Evolutionary conservation across 2,888 invertebrate species (phyloP), one percentile per base, ranked within the genome.

Genomic region (Busseola fusca): DNA sequence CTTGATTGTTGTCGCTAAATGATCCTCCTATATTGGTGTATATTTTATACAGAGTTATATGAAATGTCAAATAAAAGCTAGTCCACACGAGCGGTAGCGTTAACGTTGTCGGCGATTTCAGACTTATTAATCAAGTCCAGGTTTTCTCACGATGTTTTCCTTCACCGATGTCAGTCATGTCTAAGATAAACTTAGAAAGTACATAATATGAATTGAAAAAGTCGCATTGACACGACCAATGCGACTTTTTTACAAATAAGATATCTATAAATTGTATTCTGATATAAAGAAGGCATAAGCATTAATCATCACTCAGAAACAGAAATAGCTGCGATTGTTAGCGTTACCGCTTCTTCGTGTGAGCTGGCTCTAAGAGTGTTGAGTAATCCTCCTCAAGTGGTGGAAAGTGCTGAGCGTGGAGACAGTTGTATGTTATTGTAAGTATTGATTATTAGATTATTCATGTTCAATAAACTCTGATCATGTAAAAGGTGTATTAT

Each of bases 361-460:
- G 75, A 54, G 34, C 64, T 63, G 27, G 18, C 30, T 52, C 3
- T n/a, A 30, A 27, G 16, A 52, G 9, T 27, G 57, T 50, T 7
- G 37, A 54, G n/a, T n/a, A 18, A 25, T 27, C 16, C 16, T 52
- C 27, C 7, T 37, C 16, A 0, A 42, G 27, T 27, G 37, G 18
- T 1, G 30, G 14, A 3, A 14, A n/a, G 40, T 40, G 59, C 63
- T 9, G 50, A 58, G 50, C 25, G 64, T 57, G 60, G 65, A 64
- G 64, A 34, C 52, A 57, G 54, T 52, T 48, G 72, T 50, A 42
- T 30, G 40, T 76, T 63, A 54, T 60, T 74, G 25, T 83, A 77
- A 79, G 72, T 74, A 80, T 81, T 78, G 76, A n/a, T n/a, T n/a
- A n/a, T 80, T 83, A 79, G 82, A 72, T 78, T 74, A 81, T 85